Base-by-base conservation (phyloP, 2,888 invertebrate species). In the Eupithecia centaureata region DNA sequence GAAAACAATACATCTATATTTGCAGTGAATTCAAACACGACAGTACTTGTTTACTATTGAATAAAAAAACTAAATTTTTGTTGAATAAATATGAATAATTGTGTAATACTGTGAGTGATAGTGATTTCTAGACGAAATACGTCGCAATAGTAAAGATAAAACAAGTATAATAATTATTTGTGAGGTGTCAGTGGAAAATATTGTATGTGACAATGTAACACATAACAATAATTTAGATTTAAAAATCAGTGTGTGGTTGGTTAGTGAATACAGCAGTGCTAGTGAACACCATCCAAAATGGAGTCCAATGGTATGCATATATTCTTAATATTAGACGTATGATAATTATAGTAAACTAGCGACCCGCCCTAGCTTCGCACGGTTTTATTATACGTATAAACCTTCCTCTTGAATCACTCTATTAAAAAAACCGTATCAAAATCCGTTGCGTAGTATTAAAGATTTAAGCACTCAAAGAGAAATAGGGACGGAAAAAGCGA, bases 141-240 rank as follows among this genome's bases (percentile, higher is more conserved):
- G 47, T 47, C 47, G 12, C 10, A 47, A 22, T 22, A 22, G 3
- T 47, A 0, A 47, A 47, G 10, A 47, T 47, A 47, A 42, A 3
- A 22, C 22, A 47, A 22, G 4, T 10, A 22, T 12, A 47, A 47
- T 47, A 47, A 47, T 12, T 47, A 10, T 42, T 8, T 18, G 4
- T 47, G 1, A 22, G 18, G 42, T 42, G 7, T 15, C 52, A 52
- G 27, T 27, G 27, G 15, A 52, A 3, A 27, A 27, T 1, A 27
- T 52, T 27, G 27, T 33, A 12, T 54, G 64, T 65, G 59, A 65
- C 28, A 65, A 65, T 52, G 59, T 65, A 30, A 51, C 13, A 52
- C 15, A 5, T 27, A 52, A 22, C 18, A 47, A 47, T 22, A 4
- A 47, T 47, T 22, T 47, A 10, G 22, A 10, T 1, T 47, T 47